phyloP scores from a whole-genome alignment of 1,140 invertebrate species.

The Neodiprion lecontei region DNA sequence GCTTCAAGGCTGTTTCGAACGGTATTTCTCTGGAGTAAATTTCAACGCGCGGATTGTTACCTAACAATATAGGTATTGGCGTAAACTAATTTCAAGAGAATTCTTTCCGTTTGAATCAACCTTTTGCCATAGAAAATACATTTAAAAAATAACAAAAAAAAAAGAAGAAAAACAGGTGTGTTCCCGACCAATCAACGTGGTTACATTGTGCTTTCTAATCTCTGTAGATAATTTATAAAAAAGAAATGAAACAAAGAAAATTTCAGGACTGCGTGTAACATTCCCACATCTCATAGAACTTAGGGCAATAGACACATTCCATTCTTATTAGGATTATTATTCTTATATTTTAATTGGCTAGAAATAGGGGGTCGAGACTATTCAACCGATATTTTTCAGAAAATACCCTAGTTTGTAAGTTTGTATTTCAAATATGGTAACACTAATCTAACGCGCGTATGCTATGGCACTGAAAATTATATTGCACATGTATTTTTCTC shows the following conservation, averaged over 20 bases:
- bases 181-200: constrained; percentile 58
- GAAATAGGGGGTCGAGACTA: constrained; percentile 31
- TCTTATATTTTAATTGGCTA: constrained; percentile 41
- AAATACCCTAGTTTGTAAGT: constrained; percentile 31
- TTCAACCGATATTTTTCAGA: constrained; percentile 36
- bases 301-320: constrained; percentile 50
- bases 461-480: neutral
- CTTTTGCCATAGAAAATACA: constrained; percentile 36
- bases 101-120: neutral
- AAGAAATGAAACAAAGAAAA: constrained; percentile 24
- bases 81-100: neutral
- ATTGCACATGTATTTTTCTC: neutral
- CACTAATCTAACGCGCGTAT: neutral
- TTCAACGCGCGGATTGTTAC: neutral
- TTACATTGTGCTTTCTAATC: constrained; percentile 48
- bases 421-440: neutral
- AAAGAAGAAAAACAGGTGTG: constrained; percentile 47
- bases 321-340: constrained; percentile 47
- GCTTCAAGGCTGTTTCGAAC: constrained; percentile 36
- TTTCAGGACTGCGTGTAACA: constrained; percentile 50
- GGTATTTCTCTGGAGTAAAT: constrained; percentile 35
- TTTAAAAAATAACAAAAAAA: constrained; percentile 16
- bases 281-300: constrained; percentile 49
- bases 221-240: constrained; percentile 34
- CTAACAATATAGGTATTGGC: too few relatives aligned